Conservation (phyloP, 2,113 vertebrate genomes). For the Scatophagus argus region DNA sequence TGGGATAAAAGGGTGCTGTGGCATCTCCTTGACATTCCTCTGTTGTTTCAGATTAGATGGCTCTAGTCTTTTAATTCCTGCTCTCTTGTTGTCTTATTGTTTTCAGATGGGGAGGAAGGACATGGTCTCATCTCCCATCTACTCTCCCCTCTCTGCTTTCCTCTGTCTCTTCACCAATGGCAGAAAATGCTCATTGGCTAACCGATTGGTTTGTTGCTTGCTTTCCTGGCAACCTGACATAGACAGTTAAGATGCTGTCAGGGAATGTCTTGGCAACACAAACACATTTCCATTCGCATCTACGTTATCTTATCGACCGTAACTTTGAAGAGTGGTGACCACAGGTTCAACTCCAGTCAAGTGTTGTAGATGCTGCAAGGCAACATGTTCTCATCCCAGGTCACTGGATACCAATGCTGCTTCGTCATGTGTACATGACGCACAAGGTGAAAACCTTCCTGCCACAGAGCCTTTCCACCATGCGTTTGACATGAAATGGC, state of each 20-base stretch:
- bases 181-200: slow-evolving; percentile 4
- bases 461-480: too few species aligned
- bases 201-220: background rate
- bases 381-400: too few species aligned
- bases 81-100: slow-evolving; percentile 61
- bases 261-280: background rate
- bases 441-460: too few species aligned
- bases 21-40: slow-evolving; percentile 68
- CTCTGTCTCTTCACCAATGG: background rate
- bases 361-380: too few species aligned
- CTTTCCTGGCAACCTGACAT: slow-evolving; percentile 20
- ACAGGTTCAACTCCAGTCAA: slow-evolving; percentile 3
- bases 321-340: background rate
- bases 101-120: slow-evolving; percentile 73
- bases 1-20: slow-evolving; percentile 70
- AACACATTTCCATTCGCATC: background rate
- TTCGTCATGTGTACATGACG: too few species aligned
- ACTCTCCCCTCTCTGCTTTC: slow-evolving; percentile 4
- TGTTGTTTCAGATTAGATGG: slow-evolving; percentile 65
- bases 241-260: background rate
- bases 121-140: slow-evolving; percentile 24
- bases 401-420: too few species aligned
- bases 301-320: background rate
- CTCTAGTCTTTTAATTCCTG: slow-evolving; percentile 53
- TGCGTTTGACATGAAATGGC: too few species aligned